These are phyloP conservation scores for Olivierus martensii DNA, from an alignment of 1,140 invertebrate genomes.

Conservation along the genomic window DNA sequence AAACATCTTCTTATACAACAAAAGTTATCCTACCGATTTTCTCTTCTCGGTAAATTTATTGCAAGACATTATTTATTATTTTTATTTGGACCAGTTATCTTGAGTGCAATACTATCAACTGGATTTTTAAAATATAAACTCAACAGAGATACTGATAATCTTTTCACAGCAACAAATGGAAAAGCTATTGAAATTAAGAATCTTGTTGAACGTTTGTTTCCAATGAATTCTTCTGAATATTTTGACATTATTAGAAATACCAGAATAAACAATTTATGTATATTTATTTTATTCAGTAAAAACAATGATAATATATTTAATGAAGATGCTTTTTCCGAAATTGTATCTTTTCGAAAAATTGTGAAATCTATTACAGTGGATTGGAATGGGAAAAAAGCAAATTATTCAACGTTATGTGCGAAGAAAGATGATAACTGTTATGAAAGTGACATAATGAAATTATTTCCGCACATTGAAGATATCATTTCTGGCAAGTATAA, in stretches of 20 bases:
- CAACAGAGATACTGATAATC: slow-evolving; percentile 80
- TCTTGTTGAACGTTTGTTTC: slow-evolving; percentile 45
- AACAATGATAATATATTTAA: slow-evolving; percentile 24
- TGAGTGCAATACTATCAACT: slow-evolving; percentile 63
- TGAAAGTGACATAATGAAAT: slow-evolving; percentile 64
- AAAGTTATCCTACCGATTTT: too few species aligned
- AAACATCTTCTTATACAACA: too few species aligned
- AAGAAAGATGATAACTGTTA: slow-evolving; percentile 67
- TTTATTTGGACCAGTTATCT: slow-evolving; percentile 63
- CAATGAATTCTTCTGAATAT: slow-evolving; percentile 15
- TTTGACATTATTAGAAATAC: slow-evolving; percentile 11
- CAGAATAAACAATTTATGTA: slow-evolving; percentile 63
- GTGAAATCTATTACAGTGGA: slow-evolving; percentile 55
- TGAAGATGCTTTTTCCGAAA: slow-evolving; percentile 56
- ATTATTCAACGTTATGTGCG: slow-evolving; percentile 64
- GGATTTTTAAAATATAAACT: slow-evolving; percentile 71
- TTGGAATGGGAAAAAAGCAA: slow-evolving; percentile 7
- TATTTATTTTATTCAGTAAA: slow-evolving; percentile 49
- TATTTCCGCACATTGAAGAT: slow-evolving; percentile 63
- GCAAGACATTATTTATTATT: slow-evolving; percentile 72
- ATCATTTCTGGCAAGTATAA: slow-evolving; percentile 55
- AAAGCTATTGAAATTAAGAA: slow-evolving; percentile 51
- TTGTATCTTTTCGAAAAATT: slow-evolving; percentile 53
- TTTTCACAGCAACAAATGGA: slow-evolving; percentile 73
- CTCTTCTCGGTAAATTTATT: slow-evolving; percentile 50